Conservation (phyloP, 1,140 invertebrate species). For the Harpegnathos saltator region DNA sequence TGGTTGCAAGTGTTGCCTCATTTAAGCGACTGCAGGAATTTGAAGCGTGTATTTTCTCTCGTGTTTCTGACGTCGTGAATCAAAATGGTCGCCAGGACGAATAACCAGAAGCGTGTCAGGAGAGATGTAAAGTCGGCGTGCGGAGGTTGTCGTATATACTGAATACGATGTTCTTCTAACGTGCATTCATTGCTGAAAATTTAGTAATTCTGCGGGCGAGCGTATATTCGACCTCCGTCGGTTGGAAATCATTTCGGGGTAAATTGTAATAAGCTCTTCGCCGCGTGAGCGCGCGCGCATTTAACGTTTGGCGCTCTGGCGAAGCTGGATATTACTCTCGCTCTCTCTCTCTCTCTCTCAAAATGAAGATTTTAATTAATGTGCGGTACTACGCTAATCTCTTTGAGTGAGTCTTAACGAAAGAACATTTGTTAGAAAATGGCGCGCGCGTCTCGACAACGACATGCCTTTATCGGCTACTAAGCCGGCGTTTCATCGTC, state of each 20-base stretch:
- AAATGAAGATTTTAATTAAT: constrained; percentile 17
- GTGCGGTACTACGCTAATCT: not conserved
- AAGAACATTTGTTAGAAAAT: constrained; percentile 16
- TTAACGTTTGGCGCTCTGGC: not conserved
- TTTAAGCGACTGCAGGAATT: too few species aligned
- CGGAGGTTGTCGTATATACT: too few species aligned
- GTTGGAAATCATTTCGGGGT: not conserved
- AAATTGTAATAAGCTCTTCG: constrained; percentile 8
- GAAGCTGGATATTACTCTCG: not conserved
- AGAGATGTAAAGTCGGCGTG: too few species aligned
- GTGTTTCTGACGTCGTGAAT: too few species aligned
- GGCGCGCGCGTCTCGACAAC: not conserved
- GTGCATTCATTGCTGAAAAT: constrained; percentile 16
- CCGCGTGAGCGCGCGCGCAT: too few species aligned
- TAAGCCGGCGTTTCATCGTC: constrained; percentile 29
- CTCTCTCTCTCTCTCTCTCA: not conserved
- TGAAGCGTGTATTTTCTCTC: too few species aligned
- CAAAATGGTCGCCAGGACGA: too few species aligned
- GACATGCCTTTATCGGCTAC: not conserved
- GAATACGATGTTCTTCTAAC: not conserved
- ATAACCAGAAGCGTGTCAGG: too few species aligned
- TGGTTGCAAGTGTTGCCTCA: too few species aligned
- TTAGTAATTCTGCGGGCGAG: not conserved
- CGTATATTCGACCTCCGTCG: not conserved
- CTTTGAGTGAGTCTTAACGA: constrained; percentile 4